Conservation (phyloP, 1,140 invertebrate genomes). For the Caerostris extrusa region DNA sequence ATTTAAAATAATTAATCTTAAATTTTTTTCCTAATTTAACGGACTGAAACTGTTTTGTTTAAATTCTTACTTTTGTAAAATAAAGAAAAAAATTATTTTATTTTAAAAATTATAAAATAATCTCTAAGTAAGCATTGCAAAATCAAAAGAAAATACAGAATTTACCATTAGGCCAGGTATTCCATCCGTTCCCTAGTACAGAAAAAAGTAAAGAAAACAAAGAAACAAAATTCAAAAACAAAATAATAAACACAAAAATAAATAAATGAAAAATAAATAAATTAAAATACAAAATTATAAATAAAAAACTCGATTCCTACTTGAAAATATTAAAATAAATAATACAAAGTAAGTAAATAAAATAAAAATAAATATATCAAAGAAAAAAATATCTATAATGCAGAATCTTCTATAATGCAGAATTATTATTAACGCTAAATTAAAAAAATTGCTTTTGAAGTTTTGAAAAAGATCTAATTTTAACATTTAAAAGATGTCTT, state of each 20-base stretch:
- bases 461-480: too few species aligned
- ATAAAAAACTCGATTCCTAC: too few species aligned
- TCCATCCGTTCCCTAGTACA: slow-evolving; percentile 91
- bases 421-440: not conserved
- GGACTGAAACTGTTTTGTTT: too few species aligned
- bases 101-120: slow-evolving; percentile 67
- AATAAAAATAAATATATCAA: not conserved
- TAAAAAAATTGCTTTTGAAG: too few species aligned
- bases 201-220: slow-evolving; percentile 53
- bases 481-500: too few species aligned
- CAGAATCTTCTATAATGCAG: not conserved
- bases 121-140: slow-evolving; percentile 71
- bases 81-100: too few species aligned
- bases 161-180: slow-evolving; percentile 93
- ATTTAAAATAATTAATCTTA: too few species aligned
- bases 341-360: too few species aligned
- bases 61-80: too few species aligned
- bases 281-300: too few species aligned
- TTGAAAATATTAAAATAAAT: too few species aligned
- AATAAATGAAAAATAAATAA: not conserved
- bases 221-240: slow-evolving; percentile 34
- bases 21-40: too few species aligned
- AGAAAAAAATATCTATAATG: not conserved
- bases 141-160: slow-evolving; percentile 66
- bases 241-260: slow-evolving; percentile 50